Evolutionary conservation across 2,797 vertebrate genomes (phyloP).

Genomic region (Hozukius guyotensis): DNA sequence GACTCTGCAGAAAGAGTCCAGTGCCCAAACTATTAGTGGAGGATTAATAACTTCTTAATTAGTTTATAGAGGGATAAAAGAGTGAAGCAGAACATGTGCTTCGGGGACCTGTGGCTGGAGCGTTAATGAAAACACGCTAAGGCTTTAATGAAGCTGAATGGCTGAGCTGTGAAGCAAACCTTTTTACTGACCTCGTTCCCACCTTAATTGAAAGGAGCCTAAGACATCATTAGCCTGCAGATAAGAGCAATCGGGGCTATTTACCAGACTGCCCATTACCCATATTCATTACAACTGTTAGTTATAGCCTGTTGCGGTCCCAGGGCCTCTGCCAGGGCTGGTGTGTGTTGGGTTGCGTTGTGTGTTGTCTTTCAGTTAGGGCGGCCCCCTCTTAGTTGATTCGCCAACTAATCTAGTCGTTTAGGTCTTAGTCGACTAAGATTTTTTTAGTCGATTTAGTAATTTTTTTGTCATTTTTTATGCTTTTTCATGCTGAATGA

Average conservation of each 20-base stretch:
- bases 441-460: no score
- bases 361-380: neutral
- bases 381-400: no score
- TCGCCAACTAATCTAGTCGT: no score
- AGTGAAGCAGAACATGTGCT: constrained; percentile 39
- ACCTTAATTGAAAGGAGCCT: constrained; percentile 77
- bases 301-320: neutral
- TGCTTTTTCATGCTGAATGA: no score
- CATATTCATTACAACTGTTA: constrained; percentile 67
- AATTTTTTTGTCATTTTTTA: no score
- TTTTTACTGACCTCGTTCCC: constrained; percentile 72
- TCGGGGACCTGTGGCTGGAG: constrained; percentile 55
- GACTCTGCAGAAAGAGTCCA: constrained; percentile 17
- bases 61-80: constrained; percentile 61
- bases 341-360: neutral
- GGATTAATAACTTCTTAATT: constrained; percentile 71
- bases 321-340: neutral
- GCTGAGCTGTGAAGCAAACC: constrained; percentile 60
- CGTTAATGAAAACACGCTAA: constrained; percentile 67
- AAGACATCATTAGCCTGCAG: constrained; percentile 79
- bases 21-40: constrained; percentile 34
- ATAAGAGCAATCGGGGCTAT: constrained; percentile 73
- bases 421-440: no score
- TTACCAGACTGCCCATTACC: constrained; percentile 72
- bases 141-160: constrained; percentile 69